Conservation (phyloP, 2,113 vertebrate species). For the Puntigrus tetrazona region DNA sequence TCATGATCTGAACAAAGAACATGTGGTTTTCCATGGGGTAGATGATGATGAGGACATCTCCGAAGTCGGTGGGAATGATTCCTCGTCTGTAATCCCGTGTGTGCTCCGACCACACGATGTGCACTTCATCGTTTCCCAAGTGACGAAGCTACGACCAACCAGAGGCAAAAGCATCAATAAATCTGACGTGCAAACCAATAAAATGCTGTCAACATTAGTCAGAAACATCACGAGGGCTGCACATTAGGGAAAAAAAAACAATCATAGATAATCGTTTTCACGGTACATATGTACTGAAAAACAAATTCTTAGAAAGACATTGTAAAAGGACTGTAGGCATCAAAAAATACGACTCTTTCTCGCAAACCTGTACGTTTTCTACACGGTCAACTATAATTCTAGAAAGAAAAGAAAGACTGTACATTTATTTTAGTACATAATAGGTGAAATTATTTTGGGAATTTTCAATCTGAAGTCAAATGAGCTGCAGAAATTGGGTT, state of each 20-base stretch:
- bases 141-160: conserved; percentile 88
- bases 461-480: conserved; percentile 74
- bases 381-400: conserved; percentile 39
- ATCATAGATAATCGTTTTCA: background rate
- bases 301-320: background rate
- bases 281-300: background rate
- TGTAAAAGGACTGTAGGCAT: background rate
- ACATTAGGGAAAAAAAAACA: background rate
- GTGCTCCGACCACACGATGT: conserved; percentile 99
- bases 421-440: conserved; percentile 45
- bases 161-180: conserved; percentile 60
- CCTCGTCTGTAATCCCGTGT: conserved; percentile 93
- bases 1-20: conserved; percentile 95
- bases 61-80: conserved; percentile 97
- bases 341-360: conserved; percentile 21
- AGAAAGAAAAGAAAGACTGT: conserved; percentile 33
- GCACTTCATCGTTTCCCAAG: conserved; percentile 98
- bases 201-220: background rate
- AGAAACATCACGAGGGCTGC: background rate
- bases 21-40: conserved; percentile 98
- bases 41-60: conserved; percentile 96
- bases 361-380: conserved; percentile 46
- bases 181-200: conserved; percentile 16
- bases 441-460: conserved; percentile 54
- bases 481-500: conserved; percentile 68